Evolutionary conservation across 2,113 vertebrate species (phyloP).

Genomic region (Copsychus sechellarum): DNA sequence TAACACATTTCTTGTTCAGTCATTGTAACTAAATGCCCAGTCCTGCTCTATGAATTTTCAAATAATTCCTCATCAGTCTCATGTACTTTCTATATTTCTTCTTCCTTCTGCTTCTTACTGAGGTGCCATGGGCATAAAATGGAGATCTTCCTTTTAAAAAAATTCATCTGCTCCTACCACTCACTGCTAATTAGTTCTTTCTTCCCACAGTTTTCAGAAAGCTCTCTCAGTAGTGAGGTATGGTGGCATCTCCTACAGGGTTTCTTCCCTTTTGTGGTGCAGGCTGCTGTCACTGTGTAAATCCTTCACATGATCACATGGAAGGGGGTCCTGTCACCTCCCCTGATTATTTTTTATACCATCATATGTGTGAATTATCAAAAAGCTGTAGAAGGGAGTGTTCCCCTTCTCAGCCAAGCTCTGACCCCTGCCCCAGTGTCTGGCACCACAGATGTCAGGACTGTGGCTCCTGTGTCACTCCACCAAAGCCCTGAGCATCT

Average conservation of each 20-base stretch:
- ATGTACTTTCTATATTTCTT: background rate
- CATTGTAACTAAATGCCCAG: background rate
- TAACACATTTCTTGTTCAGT: background rate
- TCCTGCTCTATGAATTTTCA: conserved; percentile 17
- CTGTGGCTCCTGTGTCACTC: fast-evolving
- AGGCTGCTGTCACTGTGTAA: fast-evolving
- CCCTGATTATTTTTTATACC: background rate
- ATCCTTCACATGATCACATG: background rate
- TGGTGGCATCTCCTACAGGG: background rate
- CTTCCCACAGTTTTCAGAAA: background rate
- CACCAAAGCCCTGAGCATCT: fast-evolving
- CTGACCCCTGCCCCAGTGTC: fast-evolving
- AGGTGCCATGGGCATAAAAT: background rate
- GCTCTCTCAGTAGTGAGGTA: background rate
- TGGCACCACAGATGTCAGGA: background rate
- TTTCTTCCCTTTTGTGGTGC: background rate
- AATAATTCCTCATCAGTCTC: conserved; percentile 22
- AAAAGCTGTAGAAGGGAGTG: background rate
- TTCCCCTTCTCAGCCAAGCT: background rate
- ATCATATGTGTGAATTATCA: background rate
- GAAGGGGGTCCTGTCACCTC: background rate
- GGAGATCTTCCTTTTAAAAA: background rate
- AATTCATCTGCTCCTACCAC: background rate
- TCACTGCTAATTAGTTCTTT: conserved; percentile 11
- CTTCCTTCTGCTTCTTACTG: background rate